Base-by-base conservation (phyloP, 1,140 invertebrate genomes). In the Lordiphosa mommai region DNA sequence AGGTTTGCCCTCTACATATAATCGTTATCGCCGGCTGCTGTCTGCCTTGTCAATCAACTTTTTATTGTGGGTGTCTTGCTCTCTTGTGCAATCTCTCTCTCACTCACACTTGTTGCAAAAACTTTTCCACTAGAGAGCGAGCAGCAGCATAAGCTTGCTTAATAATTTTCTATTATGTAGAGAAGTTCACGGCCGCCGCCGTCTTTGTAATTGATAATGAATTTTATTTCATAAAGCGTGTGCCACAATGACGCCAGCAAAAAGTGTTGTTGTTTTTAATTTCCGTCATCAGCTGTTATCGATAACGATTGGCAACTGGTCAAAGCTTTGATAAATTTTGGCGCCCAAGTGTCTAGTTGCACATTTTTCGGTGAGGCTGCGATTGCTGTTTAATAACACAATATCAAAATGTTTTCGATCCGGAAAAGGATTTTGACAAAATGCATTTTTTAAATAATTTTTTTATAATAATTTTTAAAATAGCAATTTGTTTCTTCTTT, bases 21-120 rank as follows among this genome's bases (percentile, higher is more conserved):
- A 82, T 82, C 58, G 76, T 80, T 80, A 80, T 80, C 76, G 76
- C 61, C 61, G 50, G 60, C 36, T 67, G 32, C 20, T 44, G 58
- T 32, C 48, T 49, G 61, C 5, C 47, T 16, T 67, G 69, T 43
- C 61, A 67, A 77, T 50, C 41, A 17, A 14, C 14, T 52, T 63
- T 23, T 16, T 33, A 16, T 61, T 73, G 50, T n/a, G 32, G 32
- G 34, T 16, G 29, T 37, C 5, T 12, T 33, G 27, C 49, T 34
- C 23, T 10, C 30, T 10, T 6, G 36, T 9, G 1, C 41, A 33
- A 12, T 50, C 23, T 44, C 12, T 20, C 13, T 17, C 37, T 49
- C 49, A 38, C 23, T 30, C 27, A 14, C 51, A 10, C 16, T 34
- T 20, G 46, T 8, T 32, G 27, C 38, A 13, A 29, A 47, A 79